These are phyloP conservation scores for Drosophila meridionalis DNA, from an alignment of 2,888 invertebrate genomes.

Conservation along the genomic window DNA sequence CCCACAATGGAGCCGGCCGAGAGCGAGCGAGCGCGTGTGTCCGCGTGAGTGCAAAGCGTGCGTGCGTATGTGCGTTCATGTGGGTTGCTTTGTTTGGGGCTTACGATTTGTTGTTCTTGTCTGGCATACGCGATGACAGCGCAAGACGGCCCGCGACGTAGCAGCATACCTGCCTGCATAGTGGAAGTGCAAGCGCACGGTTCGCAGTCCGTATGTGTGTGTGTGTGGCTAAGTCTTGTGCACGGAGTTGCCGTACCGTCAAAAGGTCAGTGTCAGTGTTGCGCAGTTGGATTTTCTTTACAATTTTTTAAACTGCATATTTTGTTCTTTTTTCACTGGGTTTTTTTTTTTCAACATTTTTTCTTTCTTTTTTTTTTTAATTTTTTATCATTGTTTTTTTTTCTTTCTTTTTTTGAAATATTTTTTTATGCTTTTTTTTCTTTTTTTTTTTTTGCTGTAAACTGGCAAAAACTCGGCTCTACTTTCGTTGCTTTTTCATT, in stretches of 20 bases:
- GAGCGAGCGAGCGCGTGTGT: constrained; percentile 4
- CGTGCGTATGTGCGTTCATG: constrained; percentile 18
- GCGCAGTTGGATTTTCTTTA: background rate
- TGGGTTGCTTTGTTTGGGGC: constrained; percentile 33
- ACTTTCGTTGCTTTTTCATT: constrained; percentile 2
- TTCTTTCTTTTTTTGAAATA: background rate
- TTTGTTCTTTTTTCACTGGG: constrained; percentile 6
- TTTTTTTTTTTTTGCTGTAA: constrained; percentile 8
- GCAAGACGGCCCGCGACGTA: constrained; percentile 14
- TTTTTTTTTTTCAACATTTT: background rate
- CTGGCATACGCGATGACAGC: constrained; percentile 17
- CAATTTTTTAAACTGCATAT: background rate
- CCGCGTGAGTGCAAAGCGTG: constrained; percentile 32
- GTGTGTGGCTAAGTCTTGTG: constrained; percentile 5
- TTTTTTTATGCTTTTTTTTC: background rate
- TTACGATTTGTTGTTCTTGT: constrained; percentile 5
- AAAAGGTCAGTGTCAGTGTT: background rate
- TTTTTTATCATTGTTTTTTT: background rate
- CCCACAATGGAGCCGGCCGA: constrained; percentile 14
- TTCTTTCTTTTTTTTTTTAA: background rate
- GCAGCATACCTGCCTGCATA: constrained; percentile 26
- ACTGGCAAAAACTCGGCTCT: constrained; percentile 21
- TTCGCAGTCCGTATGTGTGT: background rate
- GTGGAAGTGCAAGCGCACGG: constrained; percentile 18
- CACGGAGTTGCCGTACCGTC: constrained; percentile 21